Evolutionary conservation across 2,888 invertebrate species (phyloP).

Genomic region (Melipona bicolor): DNA sequence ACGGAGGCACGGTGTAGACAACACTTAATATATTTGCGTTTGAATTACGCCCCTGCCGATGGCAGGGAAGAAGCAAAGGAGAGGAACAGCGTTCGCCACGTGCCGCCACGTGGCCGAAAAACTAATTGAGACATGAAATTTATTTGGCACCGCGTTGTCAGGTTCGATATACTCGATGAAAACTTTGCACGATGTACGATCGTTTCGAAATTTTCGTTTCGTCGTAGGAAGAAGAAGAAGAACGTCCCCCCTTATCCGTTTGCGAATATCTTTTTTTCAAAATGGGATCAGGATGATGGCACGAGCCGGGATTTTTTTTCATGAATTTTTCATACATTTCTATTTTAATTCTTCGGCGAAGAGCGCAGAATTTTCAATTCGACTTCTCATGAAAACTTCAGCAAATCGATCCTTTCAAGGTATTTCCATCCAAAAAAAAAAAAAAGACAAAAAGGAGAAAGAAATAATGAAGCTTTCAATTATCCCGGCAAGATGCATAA

Average conservation of each 20-base stretch:
- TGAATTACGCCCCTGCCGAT: conserved; percentile 73
- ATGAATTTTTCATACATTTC: not conserved
- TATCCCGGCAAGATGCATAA: too few relatives aligned
- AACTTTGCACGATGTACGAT: conserved; percentile 9
- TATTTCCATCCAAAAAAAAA: not conserved
- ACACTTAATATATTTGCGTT: conserved; percentile 79
- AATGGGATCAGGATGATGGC: not conserved
- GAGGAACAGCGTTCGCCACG: conserved; percentile 73
- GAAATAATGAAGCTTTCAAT: not conserved
- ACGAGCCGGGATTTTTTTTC: not conserved
- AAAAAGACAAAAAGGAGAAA: not conserved
- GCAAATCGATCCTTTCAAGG: too few relatives aligned
- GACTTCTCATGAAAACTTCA: not conserved
- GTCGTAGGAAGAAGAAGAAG: too few relatives aligned
- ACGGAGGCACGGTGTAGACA: conserved; percentile 68
- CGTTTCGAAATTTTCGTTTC: conserved; percentile 10
- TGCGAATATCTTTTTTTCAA: not conserved
- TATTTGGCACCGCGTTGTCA: conserved; percentile 80
- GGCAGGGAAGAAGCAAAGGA: conserved; percentile 19
- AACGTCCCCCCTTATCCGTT: not conserved
- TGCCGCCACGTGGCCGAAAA: conserved; percentile 81
- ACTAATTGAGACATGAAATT: conserved; percentile 84
- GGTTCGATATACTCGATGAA: conserved; percentile 70
- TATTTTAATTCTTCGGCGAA: not conserved
- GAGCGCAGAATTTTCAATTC: not conserved